Evolutionary conservation across 2,888 invertebrate genomes (phyloP), one percentile per base, ranked within the genome.

Genomic region (Copidosoma aretas): DNA sequence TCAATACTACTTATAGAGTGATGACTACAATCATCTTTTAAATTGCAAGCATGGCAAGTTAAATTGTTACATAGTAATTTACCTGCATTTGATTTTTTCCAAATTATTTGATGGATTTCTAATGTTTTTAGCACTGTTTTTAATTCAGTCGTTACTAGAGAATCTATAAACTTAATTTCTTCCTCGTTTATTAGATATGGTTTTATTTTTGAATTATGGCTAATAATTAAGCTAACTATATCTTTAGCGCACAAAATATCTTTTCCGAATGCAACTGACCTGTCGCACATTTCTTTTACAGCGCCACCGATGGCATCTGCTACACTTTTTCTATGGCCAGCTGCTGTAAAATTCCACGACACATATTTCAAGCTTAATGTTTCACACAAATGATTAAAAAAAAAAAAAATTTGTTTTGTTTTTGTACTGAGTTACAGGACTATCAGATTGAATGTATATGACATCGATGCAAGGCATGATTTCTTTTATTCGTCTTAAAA

Each of bases 301-400:
- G 43, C 51, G 1, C 66, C 65, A 24, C 68, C 60, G 22, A 63
- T 49, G 14, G 63, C 65, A 57, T 66, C 60, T 12, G 64, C 66
- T n/a, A 15, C 15, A 57, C 66, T 68, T 70, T 68, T 72, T 15
- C 67, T 64, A 32, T 72, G 70, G n/a, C 68, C 68, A 12, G 68
- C 46, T 22, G 70, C 41, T 21, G 67, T 62, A 54, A 61, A 70
- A 57, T 71, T 73, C 62, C 63, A 71, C 8, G 70, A 43, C 46
- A 68, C 60, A 41, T 46, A 15, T 10, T 60, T 3, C 1, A 68
- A 60, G 41, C 43, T 24, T 4, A 68, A 25, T n/a, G 52, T 58
- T 25, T 58, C 32, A 17, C 58, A 71, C 59, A 62, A 54, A 10
- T 64, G n/a, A 14, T 25, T 59, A 17, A 60, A 71, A 61, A 5